phyloP scores from a whole-genome alignment of 2,888 invertebrate genomes.

The Adela reaumurella region DNA sequence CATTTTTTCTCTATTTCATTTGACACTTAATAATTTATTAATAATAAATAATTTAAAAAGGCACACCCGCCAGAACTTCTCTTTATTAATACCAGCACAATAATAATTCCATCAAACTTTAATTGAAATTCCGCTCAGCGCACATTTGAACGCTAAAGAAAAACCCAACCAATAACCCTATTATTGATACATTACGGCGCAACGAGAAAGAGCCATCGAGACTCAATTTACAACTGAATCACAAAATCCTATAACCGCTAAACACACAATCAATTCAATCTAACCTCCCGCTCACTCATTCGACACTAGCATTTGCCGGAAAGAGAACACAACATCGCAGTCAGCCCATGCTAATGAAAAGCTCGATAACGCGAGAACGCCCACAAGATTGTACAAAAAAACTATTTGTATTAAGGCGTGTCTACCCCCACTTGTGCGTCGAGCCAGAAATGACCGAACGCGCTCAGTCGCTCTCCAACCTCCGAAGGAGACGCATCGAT shows the following conservation, averaged over 20 bases:
- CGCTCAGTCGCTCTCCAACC: conserved; percentile 35
- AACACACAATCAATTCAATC: conserved; percentile 53
- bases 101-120: conserved; percentile 53
- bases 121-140: conserved; percentile 42
- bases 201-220: conserved; percentile 40
- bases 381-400: conserved; percentile 35
- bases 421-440: conserved; percentile 15
- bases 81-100: no score
- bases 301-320: no score
- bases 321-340: no score
- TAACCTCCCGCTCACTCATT: no score
- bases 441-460: neutral
- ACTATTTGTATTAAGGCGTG: conserved; percentile 44
- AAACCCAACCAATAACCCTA: conserved; percentile 20
- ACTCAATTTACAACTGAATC: conserved; percentile 51
- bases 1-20: no score
- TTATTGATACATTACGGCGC: conserved; percentile 52
- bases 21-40: no score
- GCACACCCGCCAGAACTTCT: no score
- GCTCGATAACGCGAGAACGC: conserved; percentile 28
- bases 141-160: neutral
- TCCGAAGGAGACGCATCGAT: conserved; percentile 33
- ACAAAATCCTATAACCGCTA: conserved; percentile 48
- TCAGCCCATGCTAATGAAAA: conserved; percentile 25
- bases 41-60: no score